Percentiles rank a stretch among this genome's conserved stretches.
Conservation (phyloP, 2,888 invertebrate genomes). For the Lagria hirta region DNA sequence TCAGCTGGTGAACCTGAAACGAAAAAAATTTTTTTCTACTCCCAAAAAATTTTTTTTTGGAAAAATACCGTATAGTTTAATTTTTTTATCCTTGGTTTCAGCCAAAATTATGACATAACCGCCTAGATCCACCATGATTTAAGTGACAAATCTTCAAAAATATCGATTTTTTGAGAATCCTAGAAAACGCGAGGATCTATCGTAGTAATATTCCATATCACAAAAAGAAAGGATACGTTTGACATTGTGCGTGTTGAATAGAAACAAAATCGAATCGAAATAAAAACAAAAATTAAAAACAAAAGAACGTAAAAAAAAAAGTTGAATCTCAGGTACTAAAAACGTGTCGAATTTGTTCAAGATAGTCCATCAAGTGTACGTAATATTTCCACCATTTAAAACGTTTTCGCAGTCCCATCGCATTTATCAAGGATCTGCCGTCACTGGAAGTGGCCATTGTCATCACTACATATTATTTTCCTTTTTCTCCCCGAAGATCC, state of each 20-base stretch:
- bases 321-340: slow-evolving; percentile 44
- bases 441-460: slow-evolving; percentile 40
- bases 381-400: slow-evolving; percentile 50
- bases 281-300: slow-evolving; percentile 16
- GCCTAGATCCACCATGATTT: slow-evolving; percentile 81
- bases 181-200: too few relatives aligned
- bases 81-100: slow-evolving; percentile 91
- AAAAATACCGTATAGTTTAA: slow-evolving; percentile 84
- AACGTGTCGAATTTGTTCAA: slow-evolving; percentile 36
- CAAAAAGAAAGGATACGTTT: slow-evolving; percentile 36
- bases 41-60: too few relatives aligned
- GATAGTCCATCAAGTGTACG: slow-evolving; percentile 47
- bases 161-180: background rate
- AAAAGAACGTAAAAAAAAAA: slow-evolving; percentile 27
- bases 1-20: slow-evolving; percentile 82
- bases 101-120: slow-evolving; percentile 94
- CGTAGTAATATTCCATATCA: slow-evolving; percentile 14
- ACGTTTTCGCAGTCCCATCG: slow-evolving; percentile 47
- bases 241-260: slow-evolving; percentile 36
- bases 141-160: slow-evolving; percentile 35
- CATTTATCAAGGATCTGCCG: slow-evolving; percentile 36
- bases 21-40: background rate
- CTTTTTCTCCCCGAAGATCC: slow-evolving; percentile 25
- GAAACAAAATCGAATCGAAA: slow-evolving; percentile 23
- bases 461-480: slow-evolving; percentile 23